Conservation (phyloP, 2,797 vertebrate genomes). For the Pipistrellus kuhlii region DNA sequence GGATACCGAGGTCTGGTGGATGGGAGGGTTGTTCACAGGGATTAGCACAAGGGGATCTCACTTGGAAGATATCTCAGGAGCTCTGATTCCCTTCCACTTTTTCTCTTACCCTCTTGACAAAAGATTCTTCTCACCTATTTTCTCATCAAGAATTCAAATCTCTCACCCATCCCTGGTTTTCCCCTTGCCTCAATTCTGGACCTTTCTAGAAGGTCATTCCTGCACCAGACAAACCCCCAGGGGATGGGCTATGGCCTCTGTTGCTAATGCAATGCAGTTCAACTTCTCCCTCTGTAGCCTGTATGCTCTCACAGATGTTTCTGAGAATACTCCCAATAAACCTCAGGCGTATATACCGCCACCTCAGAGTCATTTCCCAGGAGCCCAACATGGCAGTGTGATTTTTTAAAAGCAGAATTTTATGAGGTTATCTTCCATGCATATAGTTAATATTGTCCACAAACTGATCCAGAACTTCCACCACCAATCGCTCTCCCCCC, state of each 20-base stretch:
- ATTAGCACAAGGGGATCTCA: rapidly evolving
- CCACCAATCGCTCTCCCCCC: background rate
- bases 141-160: background rate
- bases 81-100: background rate
- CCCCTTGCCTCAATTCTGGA: background rate
- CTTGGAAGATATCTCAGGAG: background rate
- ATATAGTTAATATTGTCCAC: background rate
- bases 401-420: background rate
- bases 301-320: background rate
- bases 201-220: background rate
- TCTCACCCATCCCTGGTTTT: too few species aligned
- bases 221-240: background rate
- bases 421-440: background rate
- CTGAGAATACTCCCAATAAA: background rate
- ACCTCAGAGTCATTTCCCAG: background rate
- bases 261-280: background rate
- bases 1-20: rapidly evolving
- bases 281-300: background rate
- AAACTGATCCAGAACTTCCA: background rate
- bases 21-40: background rate
- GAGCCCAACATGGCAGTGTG: background rate
- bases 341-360: background rate
- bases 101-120: background rate
- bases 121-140: background rate
- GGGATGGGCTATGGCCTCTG: too few species aligned